Conservation (phyloP, 2,797 vertebrate genomes). For the Gephyroberyx darwinii region DNA sequence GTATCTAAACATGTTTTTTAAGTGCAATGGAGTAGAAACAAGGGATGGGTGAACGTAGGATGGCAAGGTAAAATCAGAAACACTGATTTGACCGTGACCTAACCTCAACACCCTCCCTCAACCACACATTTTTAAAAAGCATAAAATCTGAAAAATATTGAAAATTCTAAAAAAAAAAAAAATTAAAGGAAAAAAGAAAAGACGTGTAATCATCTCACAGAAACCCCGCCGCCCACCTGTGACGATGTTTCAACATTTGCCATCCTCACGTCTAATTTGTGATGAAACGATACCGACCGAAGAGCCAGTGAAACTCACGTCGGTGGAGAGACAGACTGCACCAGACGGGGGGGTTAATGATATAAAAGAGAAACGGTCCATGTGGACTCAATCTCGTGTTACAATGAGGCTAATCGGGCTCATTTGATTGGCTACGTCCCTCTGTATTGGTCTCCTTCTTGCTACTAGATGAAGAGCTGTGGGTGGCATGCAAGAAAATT, state of each 20-base stretch:
- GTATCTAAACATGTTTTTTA: conserved; percentile 36
- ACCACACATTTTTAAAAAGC: background rate
- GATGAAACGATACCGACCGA: conserved; percentile 23
- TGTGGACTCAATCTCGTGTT: background rate
- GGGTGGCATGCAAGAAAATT: background rate
- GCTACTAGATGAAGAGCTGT: background rate
- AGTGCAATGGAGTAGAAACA: conserved; percentile 18
- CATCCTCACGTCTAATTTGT: conserved; percentile 21
- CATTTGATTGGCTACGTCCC: conserved; percentile 38
- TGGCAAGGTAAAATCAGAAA: conserved; percentile 1
- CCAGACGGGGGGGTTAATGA: background rate
- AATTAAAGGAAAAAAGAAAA: background rate
- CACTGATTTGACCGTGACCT: background rate
- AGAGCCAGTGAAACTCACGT: conserved; percentile 65
- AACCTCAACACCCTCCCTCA: too few species aligned
- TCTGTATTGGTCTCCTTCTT: conserved; percentile 27
- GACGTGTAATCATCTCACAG: background rate
- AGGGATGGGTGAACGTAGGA: conserved; percentile 5
- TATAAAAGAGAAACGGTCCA: background rate
- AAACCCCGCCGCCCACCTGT: background rate
- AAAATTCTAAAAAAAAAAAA: background rate
- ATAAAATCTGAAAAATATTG: conserved; percentile 1
- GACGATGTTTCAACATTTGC: conserved; percentile 4
- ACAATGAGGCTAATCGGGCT: conserved; percentile 23
- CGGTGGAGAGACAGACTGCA: background rate